Evolutionary conservation across 2,797 vertebrate species (phyloP).

Genomic region (Onychomys arenicola): DNA sequence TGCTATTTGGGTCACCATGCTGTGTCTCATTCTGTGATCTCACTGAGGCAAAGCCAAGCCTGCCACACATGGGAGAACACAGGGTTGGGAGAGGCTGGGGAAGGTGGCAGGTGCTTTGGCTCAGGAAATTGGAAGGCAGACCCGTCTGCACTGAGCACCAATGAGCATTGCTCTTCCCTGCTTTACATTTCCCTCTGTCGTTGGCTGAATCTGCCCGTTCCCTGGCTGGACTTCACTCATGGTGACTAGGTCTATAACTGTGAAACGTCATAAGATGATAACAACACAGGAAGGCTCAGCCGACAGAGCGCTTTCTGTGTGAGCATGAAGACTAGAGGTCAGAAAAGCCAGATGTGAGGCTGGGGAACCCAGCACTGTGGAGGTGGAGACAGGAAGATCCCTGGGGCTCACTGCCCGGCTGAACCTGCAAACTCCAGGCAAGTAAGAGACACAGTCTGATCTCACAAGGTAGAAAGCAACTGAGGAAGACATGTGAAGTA

Average conservation of each 20-base stretch:
- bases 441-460: background rate
- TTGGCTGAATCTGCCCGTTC: background rate
- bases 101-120: background rate
- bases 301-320: background rate
- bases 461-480: background rate
- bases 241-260: background rate
- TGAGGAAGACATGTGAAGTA: background rate
- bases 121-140: background rate
- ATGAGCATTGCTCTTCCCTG: background rate
- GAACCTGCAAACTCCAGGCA: background rate
- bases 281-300: background rate
- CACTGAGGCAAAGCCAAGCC: background rate
- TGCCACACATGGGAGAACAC: rapidly evolving
- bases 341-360: background rate
- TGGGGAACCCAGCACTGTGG: background rate
- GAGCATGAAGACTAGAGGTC: background rate
- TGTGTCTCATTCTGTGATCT: background rate
- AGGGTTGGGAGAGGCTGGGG: background rate
- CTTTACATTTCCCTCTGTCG: too few species aligned
- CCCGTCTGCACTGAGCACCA: too few species aligned
- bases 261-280: background rate
- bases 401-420: background rate
- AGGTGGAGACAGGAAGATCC: background rate
- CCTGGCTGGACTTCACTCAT: background rate
- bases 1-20: rapidly evolving